Conservation (phyloP, 2,113 vertebrate species). For the Alexandromys fortis region DNA sequence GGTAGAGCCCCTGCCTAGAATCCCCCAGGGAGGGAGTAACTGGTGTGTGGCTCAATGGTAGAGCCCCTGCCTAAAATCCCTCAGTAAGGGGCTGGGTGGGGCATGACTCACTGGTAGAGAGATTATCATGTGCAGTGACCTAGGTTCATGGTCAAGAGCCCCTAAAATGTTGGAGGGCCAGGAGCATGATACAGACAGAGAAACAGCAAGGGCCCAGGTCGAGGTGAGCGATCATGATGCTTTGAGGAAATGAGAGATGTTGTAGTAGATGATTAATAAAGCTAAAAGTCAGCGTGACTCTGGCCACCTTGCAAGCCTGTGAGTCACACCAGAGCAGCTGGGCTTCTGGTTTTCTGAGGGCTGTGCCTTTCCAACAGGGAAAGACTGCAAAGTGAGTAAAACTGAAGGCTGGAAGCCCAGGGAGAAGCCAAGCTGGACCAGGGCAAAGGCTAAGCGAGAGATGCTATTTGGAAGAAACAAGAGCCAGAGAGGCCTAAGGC, state of each 20-base stretch:
- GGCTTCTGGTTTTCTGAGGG: not conserved
- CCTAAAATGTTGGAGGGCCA: not conserved
- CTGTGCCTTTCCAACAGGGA: not conserved
- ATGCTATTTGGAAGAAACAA: not conserved
- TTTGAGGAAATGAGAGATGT: not conserved
- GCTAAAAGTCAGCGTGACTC: not conserved
- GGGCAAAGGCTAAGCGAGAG: not conserved
- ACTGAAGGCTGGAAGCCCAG: not conserved
- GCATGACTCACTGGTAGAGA: not conserved
- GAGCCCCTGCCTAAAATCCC: not conserved
- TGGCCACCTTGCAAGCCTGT: not conserved
- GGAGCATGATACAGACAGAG: not conserved
- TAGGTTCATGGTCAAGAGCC: not conserved
- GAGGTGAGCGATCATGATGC: not conserved
- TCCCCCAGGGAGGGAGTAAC: too few relatives aligned
- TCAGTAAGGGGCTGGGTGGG: not conserved
- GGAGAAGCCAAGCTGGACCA: not conserved
- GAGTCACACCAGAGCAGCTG: conserved; percentile 4
- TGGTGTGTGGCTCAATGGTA: not conserved
- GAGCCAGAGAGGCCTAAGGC: too few relatives aligned
- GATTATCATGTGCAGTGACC: not conserved
- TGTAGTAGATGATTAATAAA: not conserved
- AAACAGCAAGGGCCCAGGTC: not conserved
- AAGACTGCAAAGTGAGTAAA: not conserved
- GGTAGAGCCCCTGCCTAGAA: not conserved